Conservation (phyloP, 2,888 invertebrate species). For the Linhomoeus sp. region DNA sequence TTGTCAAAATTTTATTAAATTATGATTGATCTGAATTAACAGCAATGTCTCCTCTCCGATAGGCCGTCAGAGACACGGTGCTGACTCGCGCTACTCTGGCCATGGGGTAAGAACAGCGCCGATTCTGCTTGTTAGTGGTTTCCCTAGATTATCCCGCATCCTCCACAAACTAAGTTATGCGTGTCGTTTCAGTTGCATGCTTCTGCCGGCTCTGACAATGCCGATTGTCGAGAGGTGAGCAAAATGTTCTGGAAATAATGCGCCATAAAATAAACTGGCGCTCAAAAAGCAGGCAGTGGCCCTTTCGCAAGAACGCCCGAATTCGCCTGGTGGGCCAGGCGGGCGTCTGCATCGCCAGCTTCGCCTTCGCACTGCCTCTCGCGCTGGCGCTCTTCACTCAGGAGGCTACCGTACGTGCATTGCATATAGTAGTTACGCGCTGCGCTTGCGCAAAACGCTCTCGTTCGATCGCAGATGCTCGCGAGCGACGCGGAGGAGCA, state of each 20-base stretch:
- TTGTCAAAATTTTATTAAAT: background rate
- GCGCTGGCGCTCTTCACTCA: slow-evolving; percentile 36
- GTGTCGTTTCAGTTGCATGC: no score
- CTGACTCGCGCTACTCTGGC: slow-evolving; percentile 21
- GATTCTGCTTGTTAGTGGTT: no score
- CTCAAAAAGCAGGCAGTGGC: no score
- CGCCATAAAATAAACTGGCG: no score
- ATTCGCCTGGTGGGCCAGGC: no score
- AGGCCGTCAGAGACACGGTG: slow-evolving; percentile 18
- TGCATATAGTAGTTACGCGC: background rate
- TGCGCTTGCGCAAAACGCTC: background rate
- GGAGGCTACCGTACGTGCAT: slow-evolving; percentile 13
- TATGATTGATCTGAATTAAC: background rate
- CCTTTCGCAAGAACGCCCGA: no score
- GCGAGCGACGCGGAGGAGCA: slow-evolving; percentile 22
- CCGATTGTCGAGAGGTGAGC: no score
- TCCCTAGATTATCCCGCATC: no score
- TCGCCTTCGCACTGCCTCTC: slow-evolving; percentile 33
- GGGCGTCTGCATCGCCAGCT: slow-evolving; percentile 29
- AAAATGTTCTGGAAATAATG: no score
- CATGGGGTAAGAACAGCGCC: no score
- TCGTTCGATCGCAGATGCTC: slow-evolving; percentile 16
- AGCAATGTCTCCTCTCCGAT: background rate
- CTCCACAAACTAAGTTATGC: no score
- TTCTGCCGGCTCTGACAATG: no score